Base-by-base conservation (phyloP, 1,140 invertebrate species). In the Alviniconcha marisindica region DNA sequence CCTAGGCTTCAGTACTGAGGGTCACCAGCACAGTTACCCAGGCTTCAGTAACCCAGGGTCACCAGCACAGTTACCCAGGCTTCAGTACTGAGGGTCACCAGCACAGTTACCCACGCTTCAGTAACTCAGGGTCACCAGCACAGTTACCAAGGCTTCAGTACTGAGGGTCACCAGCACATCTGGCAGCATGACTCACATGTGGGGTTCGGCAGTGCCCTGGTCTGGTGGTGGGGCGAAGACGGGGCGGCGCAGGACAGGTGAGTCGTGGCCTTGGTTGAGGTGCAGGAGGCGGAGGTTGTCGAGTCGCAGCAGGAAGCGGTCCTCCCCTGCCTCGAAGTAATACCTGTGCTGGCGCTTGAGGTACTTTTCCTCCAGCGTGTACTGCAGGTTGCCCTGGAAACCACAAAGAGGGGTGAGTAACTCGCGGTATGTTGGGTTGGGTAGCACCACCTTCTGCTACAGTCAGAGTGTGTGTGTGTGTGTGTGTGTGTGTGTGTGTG, bases 321-420 rank as follows among this genome's bases (percentile, higher is more conserved):
- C 73, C 18, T 56, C 18, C 15, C 44, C 76, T 15, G n/a, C 24
- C 76, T 77, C 76, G 33, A 48, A 77, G 44, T 12, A 77, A 33
- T 77, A 77, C 15, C 54, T 77, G 4, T 28, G 0, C 48, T 77
- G 76, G 12, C 76, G 44, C 31, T 48, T 24, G 31, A 31, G 1
- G 51, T 54, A 77, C 76, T 77, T 77, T 36, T 77, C 76, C 33
- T 77, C 76, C 44, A 77, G 48, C 18, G 76, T 77, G 51, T 77
- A 77, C 76, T 77, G 76, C 21, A 77, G 40, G 3, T 10, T 54
- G 2, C 28, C 44, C 76, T 77, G 44, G 4, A n/a, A n/a, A n/a
- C n/a, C n/a, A n/a, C n/a, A n/a, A n/a, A n/a, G n/a, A n/a, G n/a
- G n/a, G n/a, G n/a, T n/a, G n/a, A n/a, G n/a, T n/a, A n/a, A n/a